Evolutionary conservation across 1,140 invertebrate species (phyloP), one percentile per base, ranked within the genome.

Genomic region (Tetragnatha versicolor): DNA sequence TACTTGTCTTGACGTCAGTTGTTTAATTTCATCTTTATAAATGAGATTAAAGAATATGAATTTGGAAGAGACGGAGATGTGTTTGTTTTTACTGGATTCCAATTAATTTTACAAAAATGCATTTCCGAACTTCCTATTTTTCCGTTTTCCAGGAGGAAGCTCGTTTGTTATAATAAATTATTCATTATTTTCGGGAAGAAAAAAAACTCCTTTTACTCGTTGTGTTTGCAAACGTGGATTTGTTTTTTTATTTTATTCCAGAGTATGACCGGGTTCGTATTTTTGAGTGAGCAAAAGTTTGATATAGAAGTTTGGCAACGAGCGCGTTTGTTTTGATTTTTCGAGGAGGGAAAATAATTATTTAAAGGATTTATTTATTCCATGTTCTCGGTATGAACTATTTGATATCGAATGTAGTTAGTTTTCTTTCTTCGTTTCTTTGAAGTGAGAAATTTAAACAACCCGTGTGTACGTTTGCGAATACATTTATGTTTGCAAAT

Each of bases 31-130:
- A 60, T 72, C 49, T 55, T 31, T 45, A 60, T 58, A 60, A 72
- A 72, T 72, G 53, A 72, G 49, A 72, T 72, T 72, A 72, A 58
- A 72, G 37, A 39, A 60, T 37, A 72, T 42, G 51, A 33, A 60
- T 58, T 72, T 72, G 27, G 12, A 47, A 58, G 55, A 31, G 29
- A 58, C 29, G 20, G 2, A 6, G 37, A 42, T n/a, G 69, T 58
- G 53, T 72, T 72, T 72, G 69, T 72, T 72, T 72, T 72, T 72
- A 29, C 25, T 37, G 14, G 33, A 72, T 72, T 72, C 53, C 53
- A 58, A 72, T 72, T 72, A 72, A 72, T 72, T 72, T 72, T 72
- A 42, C 51, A 42, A 29, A 69, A 72, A 37, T 72, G 35, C 37
- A 20, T 58, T 72, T 60, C 39, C 1, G 53, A 69, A 69, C 53